Percentiles rank a stretch among this genome's conserved stretches.
phyloP scores from a whole-genome alignment of 2,888 invertebrate genomes.

The Tiliacea citrago region DNA sequence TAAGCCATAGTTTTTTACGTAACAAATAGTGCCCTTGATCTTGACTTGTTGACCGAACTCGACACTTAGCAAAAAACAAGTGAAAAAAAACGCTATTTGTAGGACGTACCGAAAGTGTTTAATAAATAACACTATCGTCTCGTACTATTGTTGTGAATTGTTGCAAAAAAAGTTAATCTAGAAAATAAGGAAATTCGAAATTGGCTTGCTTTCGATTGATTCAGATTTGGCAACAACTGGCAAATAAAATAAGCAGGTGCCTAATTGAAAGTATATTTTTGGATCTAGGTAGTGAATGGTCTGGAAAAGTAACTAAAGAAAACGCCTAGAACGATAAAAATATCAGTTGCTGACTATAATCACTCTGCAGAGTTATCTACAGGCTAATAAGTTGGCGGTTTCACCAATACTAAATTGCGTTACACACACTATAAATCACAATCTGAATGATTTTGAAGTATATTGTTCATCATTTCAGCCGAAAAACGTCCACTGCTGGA shows the following conservation, averaged over 20 bases:
- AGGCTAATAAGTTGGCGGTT: too few relatives aligned
- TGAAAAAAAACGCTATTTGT: conserved; percentile 3
- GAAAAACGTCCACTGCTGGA: too few relatives aligned
- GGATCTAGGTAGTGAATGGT: conserved; percentile 18
- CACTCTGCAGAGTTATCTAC: too few relatives aligned
- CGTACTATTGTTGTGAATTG: neutral
- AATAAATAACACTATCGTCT: neutral
- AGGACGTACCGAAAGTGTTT: neutral
- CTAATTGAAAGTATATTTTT: neutral
- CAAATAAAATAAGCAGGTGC: conserved; percentile 6
- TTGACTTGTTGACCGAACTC: conserved; percentile 35
- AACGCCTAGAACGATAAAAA: conserved; percentile 3
- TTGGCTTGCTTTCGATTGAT: conserved; percentile 13
- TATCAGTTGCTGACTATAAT: neutral
- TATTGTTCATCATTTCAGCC: too few relatives aligned
- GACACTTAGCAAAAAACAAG: neutral
- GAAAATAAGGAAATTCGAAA: conserved; percentile 34
- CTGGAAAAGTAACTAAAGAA: conserved; percentile 5
- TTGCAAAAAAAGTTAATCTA: conserved; percentile 22
- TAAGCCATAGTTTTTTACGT: neutral
- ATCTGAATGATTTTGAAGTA: too few relatives aligned
- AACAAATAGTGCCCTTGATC: conserved; percentile 40
- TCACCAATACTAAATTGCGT: too few relatives aligned
- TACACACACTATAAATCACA: too few relatives aligned
- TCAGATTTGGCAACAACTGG: neutral